A percentile compares a stretch with the other conserved stretches of the same genome.
phyloP scores from a whole-genome alignment of 2,113 vertebrate species.

The Notechis scutatus region DNA sequence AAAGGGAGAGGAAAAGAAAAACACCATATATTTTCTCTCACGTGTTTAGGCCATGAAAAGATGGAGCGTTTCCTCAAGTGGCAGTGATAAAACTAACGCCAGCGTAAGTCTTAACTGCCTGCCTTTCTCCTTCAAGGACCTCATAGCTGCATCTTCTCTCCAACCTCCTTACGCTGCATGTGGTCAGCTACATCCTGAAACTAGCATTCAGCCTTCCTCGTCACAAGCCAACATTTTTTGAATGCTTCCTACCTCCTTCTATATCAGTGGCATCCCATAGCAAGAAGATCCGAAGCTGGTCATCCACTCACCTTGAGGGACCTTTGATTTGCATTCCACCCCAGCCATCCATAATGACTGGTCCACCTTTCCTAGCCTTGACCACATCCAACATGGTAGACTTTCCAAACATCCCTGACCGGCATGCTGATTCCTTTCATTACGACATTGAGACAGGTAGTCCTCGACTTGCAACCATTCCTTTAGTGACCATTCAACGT shows the following conservation, averaged over 20 bases:
- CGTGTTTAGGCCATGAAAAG: slow-evolving; percentile 74
- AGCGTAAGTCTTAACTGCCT: slow-evolving; percentile 66
- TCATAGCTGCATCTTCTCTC: background rate
- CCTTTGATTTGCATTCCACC: slow-evolving; percentile 10
- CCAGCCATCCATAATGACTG: background rate
- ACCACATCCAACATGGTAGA: background rate
- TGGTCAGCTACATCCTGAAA: background rate
- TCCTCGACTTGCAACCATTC: background rate
- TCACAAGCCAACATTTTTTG: slow-evolving; percentile 15
- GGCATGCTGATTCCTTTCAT: background rate
- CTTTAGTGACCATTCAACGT: too few relatives aligned
- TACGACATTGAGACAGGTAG: background rate
- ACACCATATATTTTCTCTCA: slow-evolving; percentile 23
- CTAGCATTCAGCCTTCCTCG: background rate
- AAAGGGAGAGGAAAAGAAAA: background rate
- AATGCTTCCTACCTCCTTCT: background rate
- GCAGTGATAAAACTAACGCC: slow-evolving; percentile 82
- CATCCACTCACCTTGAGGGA: background rate
- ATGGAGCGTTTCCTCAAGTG: slow-evolving; percentile 81
- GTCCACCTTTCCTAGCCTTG: background rate
- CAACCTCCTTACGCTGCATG: background rate
- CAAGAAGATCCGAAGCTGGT: background rate
- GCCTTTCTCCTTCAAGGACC: slow-evolving; percentile 15
- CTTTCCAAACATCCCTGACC: background rate
- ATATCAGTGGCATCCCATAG: background rate